phyloP scores from a whole-genome alignment of 2,797 vertebrate species.

The Sebastes dallii region DNA sequence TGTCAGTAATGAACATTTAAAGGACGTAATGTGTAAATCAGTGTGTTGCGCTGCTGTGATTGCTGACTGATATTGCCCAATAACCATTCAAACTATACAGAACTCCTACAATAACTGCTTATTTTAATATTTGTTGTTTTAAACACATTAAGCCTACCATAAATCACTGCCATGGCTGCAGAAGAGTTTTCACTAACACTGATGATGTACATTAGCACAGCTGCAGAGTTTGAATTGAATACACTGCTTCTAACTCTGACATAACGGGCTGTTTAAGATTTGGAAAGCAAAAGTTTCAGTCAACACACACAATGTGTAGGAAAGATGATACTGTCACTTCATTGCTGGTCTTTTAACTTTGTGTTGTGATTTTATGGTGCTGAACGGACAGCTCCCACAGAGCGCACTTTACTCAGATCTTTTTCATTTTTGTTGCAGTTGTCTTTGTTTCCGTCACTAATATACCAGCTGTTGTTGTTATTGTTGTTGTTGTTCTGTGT shows the following conservation, averaged over 20 bases:
- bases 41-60: background rate
- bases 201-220: background rate
- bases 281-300: background rate
- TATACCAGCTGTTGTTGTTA: background rate
- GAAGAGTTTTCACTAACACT: background rate
- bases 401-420: background rate
- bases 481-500: background rate
- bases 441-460: background rate
- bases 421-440: background rate
- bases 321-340: background rate
- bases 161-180: background rate
- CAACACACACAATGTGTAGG: background rate
- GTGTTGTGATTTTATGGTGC: background rate
- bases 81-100: slow-evolving; percentile 1
- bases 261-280: background rate
- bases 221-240: background rate
- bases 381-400: slow-evolving; percentile 27
- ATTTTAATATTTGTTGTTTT: background rate
- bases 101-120: slow-evolving; percentile 8
- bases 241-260: background rate
- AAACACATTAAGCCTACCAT: background rate
- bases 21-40: background rate
- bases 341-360: background rate
- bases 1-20: slow-evolving; percentile 23
- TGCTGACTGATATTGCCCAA: background rate